These are phyloP conservation scores for Turdus rufiventris DNA, from an alignment of 2,113 vertebrate species.

Conservation along the genomic window DNA sequence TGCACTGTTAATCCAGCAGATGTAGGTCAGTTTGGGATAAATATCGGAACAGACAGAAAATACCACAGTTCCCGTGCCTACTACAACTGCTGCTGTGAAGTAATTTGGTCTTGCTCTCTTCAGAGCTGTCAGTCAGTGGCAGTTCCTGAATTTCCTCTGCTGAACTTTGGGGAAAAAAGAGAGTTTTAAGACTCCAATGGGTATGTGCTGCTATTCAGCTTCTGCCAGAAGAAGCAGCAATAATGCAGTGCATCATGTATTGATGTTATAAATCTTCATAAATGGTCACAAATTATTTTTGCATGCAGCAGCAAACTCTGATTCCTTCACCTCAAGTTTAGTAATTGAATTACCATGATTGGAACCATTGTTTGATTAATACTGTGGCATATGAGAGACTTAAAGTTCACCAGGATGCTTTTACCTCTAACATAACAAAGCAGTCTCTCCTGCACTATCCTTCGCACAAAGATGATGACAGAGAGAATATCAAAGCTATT, in stretches of 20 bases:
- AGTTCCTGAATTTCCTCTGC: not conserved
- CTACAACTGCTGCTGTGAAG: constrained; percentile 37
- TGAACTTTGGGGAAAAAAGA: not conserved
- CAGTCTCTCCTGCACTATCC: not conserved
- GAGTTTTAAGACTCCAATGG: not conserved
- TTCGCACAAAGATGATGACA: not conserved
- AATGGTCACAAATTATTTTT: not conserved
- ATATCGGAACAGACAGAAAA: constrained; percentile 64
- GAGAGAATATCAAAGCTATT: not conserved
- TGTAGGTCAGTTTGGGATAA: constrained; percentile 79
- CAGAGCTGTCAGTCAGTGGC: constrained; percentile 16
- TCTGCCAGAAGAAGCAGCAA: not conserved
- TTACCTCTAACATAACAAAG: not conserved
- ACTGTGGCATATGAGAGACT: not conserved
- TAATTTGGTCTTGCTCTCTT: constrained; percentile 34
- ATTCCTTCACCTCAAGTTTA: not conserved
- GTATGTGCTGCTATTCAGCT: not conserved
- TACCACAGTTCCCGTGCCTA: constrained; percentile 28
- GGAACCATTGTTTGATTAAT: not conserved
- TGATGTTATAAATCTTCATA: not conserved
- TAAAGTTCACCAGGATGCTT: not conserved
- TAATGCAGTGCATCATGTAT: not conserved
- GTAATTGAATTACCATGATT: not conserved
- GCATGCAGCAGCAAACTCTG: not conserved
- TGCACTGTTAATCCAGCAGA: constrained; percentile 71